Evolutionary conservation across 2,797 vertebrate genomes (phyloP), one percentile per base, ranked within the genome.

Genomic region (Clarias laeviceps): DNA sequence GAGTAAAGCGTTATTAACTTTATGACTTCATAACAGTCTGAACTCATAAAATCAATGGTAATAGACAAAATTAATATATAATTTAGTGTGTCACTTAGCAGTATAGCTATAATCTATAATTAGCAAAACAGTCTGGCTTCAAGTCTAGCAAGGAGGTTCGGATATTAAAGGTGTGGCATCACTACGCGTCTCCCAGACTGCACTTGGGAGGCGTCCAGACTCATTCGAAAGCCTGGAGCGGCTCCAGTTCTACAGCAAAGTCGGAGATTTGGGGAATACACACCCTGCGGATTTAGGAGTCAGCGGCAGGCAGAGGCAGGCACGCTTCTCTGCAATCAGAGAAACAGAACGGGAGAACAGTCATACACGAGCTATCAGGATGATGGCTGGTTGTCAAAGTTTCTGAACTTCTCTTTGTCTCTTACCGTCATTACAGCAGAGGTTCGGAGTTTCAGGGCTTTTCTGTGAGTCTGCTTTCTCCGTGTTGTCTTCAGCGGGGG

Each of bases 221-320:
- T 68, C 84, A 69, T 83, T 74, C 70, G 85, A 88, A 86, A 50
- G 29, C 86, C 79, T 74, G 89, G 85, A 45, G 27, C n/a, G 27
- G 88, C 88, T 87, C 90, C 82, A 90, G 86, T 81, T 88, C 86
- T 87, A 88, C 78, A 87, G 84, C 79, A 86, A 68, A 85, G 73
- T 82, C 85, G 83, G 62, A 80, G 82, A 45, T 78, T 84, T 69
- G 45, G 22, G 50, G 77, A 73, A 90, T 86, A 93, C 94, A 92
- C 91, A 96, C 95, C 95, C 94, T 85, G 94, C 90, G 88, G 94
- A 91, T 91, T 94, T 95, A 83, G 92, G 86, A 87, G 93, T 91
- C 90, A 96, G 94, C 45, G 95, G 95, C 91, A 96, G 93, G 90
- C 94, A 94, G 84, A 96, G 94, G 91, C 94, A 94, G 91, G 93